Base-by-base conservation (phyloP, 2,113 vertebrate species). In the Cryptomyrus ogoouensis region DNA sequence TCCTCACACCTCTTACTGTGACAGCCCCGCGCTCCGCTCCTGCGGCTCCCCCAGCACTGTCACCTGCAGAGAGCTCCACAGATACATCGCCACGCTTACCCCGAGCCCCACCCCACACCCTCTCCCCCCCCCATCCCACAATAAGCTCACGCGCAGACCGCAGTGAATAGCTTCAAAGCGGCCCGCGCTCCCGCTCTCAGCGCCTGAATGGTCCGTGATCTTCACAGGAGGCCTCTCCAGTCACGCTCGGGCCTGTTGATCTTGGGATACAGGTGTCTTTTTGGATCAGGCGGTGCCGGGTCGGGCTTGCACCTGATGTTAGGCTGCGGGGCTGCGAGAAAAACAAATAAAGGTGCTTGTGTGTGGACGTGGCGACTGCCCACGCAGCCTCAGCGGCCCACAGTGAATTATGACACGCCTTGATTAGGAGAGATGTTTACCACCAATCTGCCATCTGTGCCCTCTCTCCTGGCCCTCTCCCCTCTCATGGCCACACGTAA, bases 41-140 rank as follows among this genome's bases (percentile, higher is more conserved):
- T 58, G 93, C 94, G 94, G 94, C 5, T 90, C 90, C 94, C 91
- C 90, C 91, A 95, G 95, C 94, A 95, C 91, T 92, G 35, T 95
- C 94, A 94, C 91, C 46, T 89, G 6, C 74, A 93, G 93, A 88
- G 50, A 74, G 93, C 94, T 91, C 91, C 39, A 90, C 21, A 88
- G 94, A 50, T 91, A 95, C 94, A 94, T 92, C 5, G 12, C 31
- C 93, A 93, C 91, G 93, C 94, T 95, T 92, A 47, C 84, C 27
- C 10, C 92, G 93, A 94, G 89, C 83, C 92, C 91, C 52, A 0
- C 52, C 15, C 52, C 52, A 50, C 52, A 3, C 89, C 1, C 90
- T 90, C 93, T 93, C 93, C 94, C 93, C 92, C 86, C 94, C 92
- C 92, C 92, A 92, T 94, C 91, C 94, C 89, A 94, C 94, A 93